phyloP scores from a whole-genome alignment of 2,888 invertebrate genomes.

The Oithona nana region DNA sequence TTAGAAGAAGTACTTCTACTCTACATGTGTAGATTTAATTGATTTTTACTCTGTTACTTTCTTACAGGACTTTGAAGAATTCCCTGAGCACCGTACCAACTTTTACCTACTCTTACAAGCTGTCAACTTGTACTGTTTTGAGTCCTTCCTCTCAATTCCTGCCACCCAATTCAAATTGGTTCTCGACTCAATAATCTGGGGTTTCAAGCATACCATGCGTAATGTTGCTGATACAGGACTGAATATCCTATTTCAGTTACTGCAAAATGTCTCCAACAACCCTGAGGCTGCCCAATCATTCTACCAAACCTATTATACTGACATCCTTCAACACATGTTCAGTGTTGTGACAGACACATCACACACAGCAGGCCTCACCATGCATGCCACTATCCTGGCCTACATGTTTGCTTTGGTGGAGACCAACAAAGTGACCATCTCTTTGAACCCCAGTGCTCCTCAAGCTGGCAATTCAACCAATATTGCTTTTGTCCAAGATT shows the following conservation, averaged over 20 bases:
- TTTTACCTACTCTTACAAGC: slow-evolving; percentile 82
- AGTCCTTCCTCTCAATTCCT: slow-evolving; percentile 85
- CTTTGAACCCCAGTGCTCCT: slow-evolving; percentile 34
- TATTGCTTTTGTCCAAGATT: slow-evolving; percentile 46
- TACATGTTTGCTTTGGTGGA: slow-evolving; percentile 92
- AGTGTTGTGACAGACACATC: slow-evolving; percentile 45
- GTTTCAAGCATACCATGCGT: slow-evolving; percentile 98
- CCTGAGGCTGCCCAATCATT: slow-evolving; percentile 85
- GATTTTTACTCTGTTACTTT: no score
- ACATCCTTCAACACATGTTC: slow-evolving; percentile 93
- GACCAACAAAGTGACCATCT: slow-evolving; percentile 65
- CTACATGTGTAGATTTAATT: no score
- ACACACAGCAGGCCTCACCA: slow-evolving; percentile 50
- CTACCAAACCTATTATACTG: slow-evolving; percentile 92
- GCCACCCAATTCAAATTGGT: slow-evolving; percentile 93
- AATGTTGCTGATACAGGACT: slow-evolving; percentile 93
- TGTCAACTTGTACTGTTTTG: slow-evolving; percentile 82
- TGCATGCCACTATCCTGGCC: slow-evolving; percentile 91
- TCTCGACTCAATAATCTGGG: slow-evolving; percentile 97
- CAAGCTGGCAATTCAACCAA: slow-evolving; percentile 25
- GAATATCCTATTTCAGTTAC: slow-evolving; percentile 29
- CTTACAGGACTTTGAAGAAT: slow-evolving; percentile 79
- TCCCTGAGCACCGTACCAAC: slow-evolving; percentile 93
- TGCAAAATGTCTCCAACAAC: slow-evolving; percentile 67
- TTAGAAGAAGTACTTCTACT: no score